Evolutionary conservation across 2,113 vertebrate genomes (phyloP).

Genomic region (Melanostigma gelatinosum): DNA sequence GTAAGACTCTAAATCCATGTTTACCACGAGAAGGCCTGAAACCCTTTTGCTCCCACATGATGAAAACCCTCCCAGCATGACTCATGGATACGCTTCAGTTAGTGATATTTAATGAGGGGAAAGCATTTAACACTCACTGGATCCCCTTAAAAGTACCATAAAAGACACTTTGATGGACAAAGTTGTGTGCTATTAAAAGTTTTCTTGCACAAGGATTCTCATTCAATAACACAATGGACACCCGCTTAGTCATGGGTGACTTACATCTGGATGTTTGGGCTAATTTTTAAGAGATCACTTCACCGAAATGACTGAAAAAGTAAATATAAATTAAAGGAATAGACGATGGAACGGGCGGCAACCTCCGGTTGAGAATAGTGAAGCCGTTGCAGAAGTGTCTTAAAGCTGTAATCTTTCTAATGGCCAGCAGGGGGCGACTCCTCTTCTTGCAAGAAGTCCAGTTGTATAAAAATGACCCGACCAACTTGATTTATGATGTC

Average conservation of each 20-base stretch:
- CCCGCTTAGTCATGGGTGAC: conserved; percentile 17
- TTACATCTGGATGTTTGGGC: neutral
- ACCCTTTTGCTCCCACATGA: conserved; percentile 18
- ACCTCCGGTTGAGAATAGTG: too few species aligned
- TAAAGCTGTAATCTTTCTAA: too few species aligned
- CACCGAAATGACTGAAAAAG: neutral
- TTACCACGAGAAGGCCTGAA: conserved; percentile 13
- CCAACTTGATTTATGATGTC: too few species aligned
- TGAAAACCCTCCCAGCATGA: conserved; percentile 49
- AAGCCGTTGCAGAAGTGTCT: neutral
- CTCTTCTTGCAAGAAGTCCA: neutral
- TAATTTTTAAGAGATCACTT: conserved; percentile 15
- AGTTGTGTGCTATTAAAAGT: conserved; percentile 43
- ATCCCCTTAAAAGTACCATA: conserved; percentile 26
- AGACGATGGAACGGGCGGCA: too few species aligned
- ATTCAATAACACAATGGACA: conserved; percentile 37
- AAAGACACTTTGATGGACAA: conserved; percentile 50
- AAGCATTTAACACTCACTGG: conserved; percentile 42
- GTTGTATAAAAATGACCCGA: too few species aligned
- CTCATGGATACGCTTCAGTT: conserved; percentile 37
- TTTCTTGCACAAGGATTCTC: conserved; percentile 28
- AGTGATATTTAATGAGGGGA: conserved; percentile 60
- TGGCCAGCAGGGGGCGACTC: too few species aligned
- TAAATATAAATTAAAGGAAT: neutral
- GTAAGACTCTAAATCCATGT: conserved; percentile 31